Conservation (phyloP, 2,113 vertebrate species). For the Sisor rabdophorus region DNA sequence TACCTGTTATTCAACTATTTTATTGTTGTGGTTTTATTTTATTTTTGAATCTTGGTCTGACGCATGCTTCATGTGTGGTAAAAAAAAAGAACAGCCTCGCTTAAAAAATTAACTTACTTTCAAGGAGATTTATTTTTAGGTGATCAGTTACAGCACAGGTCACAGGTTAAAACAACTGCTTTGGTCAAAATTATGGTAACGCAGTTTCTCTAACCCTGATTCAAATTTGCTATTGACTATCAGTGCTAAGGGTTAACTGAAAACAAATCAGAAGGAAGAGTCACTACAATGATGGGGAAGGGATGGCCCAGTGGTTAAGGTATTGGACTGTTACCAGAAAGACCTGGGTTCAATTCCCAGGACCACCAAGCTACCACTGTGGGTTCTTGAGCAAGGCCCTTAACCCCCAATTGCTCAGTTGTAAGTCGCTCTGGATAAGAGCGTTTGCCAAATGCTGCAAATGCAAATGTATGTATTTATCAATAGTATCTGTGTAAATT, state of each 20-base stretch:
- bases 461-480: too few species aligned
- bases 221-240: constrained; percentile 31
- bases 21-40: not conserved
- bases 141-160: constrained; percentile 8
- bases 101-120: not conserved
- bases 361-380: too few species aligned
- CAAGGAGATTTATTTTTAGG: constrained; percentile 3
- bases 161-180: constrained; percentile 15
- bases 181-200: constrained; percentile 5
- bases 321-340: too few species aligned
- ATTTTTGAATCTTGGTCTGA: not conserved
- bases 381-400: too few species aligned
- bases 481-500: not conserved
- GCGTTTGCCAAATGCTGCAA: too few species aligned
- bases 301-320: too few species aligned
- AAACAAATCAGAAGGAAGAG: too few species aligned
- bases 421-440: too few species aligned
- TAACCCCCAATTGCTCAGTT: too few species aligned
- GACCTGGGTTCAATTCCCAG: too few species aligned
- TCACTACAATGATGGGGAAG: too few species aligned
- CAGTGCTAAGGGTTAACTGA: not conserved
- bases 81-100: not conserved
- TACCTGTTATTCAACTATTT: not conserved
- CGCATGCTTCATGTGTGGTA: not conserved
- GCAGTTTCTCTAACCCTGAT: constrained; percentile 5